Evolutionary conservation across 2,113 vertebrate genomes (phyloP), one percentile per base, ranked within the genome.

Genomic region (Xiphorhynchus elegans): DNA sequence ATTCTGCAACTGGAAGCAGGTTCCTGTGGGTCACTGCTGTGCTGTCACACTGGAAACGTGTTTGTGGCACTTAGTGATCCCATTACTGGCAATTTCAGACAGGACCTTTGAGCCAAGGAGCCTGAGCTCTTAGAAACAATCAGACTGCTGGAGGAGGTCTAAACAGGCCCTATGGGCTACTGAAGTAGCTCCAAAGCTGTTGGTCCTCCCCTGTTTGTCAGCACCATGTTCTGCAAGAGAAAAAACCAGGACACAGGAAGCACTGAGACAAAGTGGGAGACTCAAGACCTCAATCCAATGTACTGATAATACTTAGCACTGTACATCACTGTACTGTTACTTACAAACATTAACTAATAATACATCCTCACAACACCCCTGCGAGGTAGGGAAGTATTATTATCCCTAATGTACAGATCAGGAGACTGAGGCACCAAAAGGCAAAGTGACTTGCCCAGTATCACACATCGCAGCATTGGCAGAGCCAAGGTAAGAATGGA

Each of bases 311-410:
- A 97, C 93, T 97, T 89, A 74, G 69, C 95, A 96, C 90, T 96
- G 93, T 96, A 96, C 93, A 96, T 84, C 94, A 96, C 96, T 88
- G 64, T 93, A 94, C 82, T 94, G 75, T 69, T 89, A 93, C 90
- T 95, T 96, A 97, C 93, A 96, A 53, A 95, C 94, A 94, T 94
- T 56, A 94, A 96, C 92, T 96, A 90, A 93, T 44, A 96, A 92
- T 44, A 96, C 73, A 95, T 92, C 96, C 96, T 97, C 97, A 97
- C 96, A 97, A 97, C 97, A 97, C 87, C 96, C 96, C 93, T 97
- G 95, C 64, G 90, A 97, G 96, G 96, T 96, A 97, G 95, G 97
- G 95, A 96, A 93, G 80, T 87, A 81, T 31, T 81, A 73, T 94
- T 82, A 53, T 93, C 90, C 91, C 89, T 85, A 37, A 58, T 77